phyloP scores from a whole-genome alignment of 2,797 vertebrate species.

The Myoxocephalus aenaeus region DNA sequence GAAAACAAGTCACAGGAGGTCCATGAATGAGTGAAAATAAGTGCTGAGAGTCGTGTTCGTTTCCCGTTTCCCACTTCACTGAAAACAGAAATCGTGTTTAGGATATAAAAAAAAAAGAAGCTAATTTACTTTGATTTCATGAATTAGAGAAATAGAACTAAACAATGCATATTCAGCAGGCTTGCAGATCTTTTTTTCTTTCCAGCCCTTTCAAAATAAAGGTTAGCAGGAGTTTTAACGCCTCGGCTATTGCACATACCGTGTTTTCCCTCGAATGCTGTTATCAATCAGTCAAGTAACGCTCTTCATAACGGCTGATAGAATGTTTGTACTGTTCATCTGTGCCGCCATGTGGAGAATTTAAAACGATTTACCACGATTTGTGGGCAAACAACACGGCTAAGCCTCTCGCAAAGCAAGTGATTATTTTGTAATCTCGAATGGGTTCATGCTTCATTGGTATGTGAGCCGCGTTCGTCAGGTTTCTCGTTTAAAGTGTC shows the following conservation, averaged over 20 bases:
- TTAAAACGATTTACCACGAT: neutral
- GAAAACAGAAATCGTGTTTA: neutral
- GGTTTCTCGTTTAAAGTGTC: neutral
- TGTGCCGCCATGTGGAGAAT: neutral
- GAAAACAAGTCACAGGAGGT: neutral
- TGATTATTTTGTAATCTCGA: neutral
- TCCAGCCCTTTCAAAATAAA: neutral
- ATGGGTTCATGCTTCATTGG: slow-evolving; percentile 5
- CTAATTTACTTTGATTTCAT: neutral
- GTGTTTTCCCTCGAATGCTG: neutral
- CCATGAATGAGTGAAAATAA: neutral
- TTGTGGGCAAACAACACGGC: neutral
- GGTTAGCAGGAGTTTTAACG: neutral
- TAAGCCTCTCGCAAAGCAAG: neutral
- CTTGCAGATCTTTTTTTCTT: slow-evolving; percentile 11
- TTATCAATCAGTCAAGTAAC: slow-evolving; percentile 3
- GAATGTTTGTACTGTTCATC: neutral
- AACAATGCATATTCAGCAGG: neutral
- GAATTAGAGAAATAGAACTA: neutral
- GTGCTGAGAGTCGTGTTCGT: neutral
- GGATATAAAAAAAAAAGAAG: too few relatives aligned
- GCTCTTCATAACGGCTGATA: neutral
- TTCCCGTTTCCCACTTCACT: neutral
- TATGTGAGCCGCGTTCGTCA: slow-evolving; percentile 1
- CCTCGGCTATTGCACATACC: neutral